These are phyloP conservation scores for Pseudococcus viburni DNA, from an alignment of 2,888 invertebrate genomes.

Conservation along the genomic window DNA sequence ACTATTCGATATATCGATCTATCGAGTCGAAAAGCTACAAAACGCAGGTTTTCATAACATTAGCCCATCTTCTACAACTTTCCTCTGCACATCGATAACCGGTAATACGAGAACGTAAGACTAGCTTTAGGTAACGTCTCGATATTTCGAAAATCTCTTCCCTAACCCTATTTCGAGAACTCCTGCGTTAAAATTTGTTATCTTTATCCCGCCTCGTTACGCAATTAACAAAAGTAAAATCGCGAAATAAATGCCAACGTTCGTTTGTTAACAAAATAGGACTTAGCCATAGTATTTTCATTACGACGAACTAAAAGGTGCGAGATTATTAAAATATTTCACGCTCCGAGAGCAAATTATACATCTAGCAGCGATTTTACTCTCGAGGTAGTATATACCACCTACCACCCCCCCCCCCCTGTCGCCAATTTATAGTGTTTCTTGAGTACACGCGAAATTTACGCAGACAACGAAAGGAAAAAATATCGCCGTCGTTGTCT, in stretches of 20 bases:
- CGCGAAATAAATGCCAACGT: constrained; percentile 32
- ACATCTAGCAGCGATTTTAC: constrained; percentile 2
- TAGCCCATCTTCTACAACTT: no score
- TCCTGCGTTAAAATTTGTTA: background rate
- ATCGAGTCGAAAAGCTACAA: no score
- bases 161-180: background rate
- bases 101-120: constrained; percentile 1
- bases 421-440: background rate
- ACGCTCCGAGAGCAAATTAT: constrained; percentile 4
- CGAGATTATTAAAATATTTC: constrained; percentile 48
- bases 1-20: no score
- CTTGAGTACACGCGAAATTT: background rate
- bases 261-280: background rate
- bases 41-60: no score
- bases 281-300: background rate
- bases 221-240: constrained; percentile 48
- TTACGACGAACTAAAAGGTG: constrained; percentile 9
- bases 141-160: background rate
- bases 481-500: background rate
- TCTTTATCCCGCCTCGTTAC: constrained; percentile 37
- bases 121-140: background rate
- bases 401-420: no score
- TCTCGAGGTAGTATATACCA: background rate
- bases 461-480: background rate
- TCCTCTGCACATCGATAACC: no score